Percentiles rank a stretch among this genome's conserved stretches.
Conservation (phyloP, 2,113 vertebrate genomes). For the Apus apus region DNA sequence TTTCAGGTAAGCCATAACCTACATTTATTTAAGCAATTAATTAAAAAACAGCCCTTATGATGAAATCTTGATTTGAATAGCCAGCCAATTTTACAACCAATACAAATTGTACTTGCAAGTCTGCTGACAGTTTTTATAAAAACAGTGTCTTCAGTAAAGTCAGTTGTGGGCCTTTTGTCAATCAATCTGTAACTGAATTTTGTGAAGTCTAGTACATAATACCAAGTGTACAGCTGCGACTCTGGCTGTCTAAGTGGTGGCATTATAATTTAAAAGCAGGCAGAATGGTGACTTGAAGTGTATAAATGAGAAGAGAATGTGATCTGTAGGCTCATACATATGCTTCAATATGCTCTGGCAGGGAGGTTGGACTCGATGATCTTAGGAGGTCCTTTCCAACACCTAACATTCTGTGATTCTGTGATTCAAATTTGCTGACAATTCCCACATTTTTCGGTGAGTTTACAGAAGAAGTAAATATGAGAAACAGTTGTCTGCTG, state of each 20-base stretch:
- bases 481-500: background rate
- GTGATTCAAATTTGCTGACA: background rate
- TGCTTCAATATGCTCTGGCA: too few species aligned
- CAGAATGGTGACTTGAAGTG: background rate
- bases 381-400: too few species aligned
- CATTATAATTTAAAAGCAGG: background rate
- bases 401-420: too few species aligned
- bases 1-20: constrained; percentile 83
- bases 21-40: background rate
- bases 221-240: background rate
- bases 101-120: background rate
- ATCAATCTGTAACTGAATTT: rapidly evolving
- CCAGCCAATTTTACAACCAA: background rate
- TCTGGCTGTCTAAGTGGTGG: background rate
- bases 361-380: too few species aligned
- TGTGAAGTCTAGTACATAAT: background rate
- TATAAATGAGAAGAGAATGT: background rate
- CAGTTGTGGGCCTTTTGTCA: background rate
- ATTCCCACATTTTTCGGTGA: background rate
- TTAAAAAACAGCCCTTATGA: background rate
- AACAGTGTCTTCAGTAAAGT: background rate
- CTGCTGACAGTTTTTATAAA: background rate
- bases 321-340: background rate
- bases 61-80: background rate
- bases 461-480: background rate